Evolutionary conservation across 1,140 invertebrate species (phyloP).

Genomic region (silkworm (Bombyx mori)): DNA sequence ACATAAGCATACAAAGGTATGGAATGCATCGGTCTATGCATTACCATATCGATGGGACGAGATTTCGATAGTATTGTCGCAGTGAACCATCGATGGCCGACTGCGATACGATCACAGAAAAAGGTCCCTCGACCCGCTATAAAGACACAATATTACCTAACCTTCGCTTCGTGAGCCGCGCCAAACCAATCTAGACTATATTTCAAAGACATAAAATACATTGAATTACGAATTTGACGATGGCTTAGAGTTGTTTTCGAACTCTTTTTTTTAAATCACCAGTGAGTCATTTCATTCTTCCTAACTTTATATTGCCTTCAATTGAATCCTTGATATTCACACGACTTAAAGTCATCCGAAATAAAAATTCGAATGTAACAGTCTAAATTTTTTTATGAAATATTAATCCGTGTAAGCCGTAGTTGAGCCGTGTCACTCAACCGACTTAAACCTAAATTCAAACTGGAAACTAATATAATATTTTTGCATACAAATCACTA

Average conservation of each 20-base stretch:
- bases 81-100: constrained; percentile 47
- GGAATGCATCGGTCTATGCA: constrained; percentile 51
- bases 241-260: constrained; percentile 17
- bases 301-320: constrained; percentile 31
- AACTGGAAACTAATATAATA: constrained; percentile 21
- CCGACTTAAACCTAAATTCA: constrained; percentile 8
- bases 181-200: no score
- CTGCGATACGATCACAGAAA: constrained; percentile 55
- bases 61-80: constrained; percentile 54
- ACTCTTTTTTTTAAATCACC: constrained; percentile 29
- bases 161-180: no score
- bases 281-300: constrained; percentile 44
- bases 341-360: no score
- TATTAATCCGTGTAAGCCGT: neutral
- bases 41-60: constrained; percentile 58
- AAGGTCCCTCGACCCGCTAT: constrained; percentile 40
- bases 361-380: no score
- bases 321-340: constrained; percentile 33
- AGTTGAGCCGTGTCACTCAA: neutral
- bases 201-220: no score
- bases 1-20: constrained; percentile 60
- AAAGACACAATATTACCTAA: constrained; percentile 16
- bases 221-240: neutral
- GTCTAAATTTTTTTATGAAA: neutral
- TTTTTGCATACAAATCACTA: constrained; percentile 37